These are phyloP conservation scores for Dolichopus griseipennis DNA, from an alignment of 2,888 invertebrate species.

Conservation along the genomic window DNA sequence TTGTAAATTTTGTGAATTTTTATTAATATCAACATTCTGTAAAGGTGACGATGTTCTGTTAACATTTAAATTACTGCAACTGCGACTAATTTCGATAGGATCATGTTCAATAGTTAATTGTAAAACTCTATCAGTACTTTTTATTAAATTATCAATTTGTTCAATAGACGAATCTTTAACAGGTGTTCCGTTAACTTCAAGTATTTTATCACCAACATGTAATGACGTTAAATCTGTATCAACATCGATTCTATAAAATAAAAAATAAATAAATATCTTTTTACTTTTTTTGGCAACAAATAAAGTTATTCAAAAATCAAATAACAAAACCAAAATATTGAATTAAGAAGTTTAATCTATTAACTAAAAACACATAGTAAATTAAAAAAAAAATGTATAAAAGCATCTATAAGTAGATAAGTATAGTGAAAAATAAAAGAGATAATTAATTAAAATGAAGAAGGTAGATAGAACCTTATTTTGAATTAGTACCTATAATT, in stretches of 20 bases:
- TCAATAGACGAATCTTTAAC: constrained; percentile 71
- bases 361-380: too few relatives aligned
- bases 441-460: too few relatives aligned
- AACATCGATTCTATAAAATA: constrained; percentile 60
- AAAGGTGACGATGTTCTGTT: constrained; percentile 34
- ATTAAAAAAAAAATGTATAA: too few relatives aligned
- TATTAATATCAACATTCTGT: constrained; percentile 28
- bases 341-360: too few relatives aligned
- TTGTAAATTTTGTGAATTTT: constrained; percentile 10
- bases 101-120: constrained; percentile 87
- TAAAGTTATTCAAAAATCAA: too few relatives aligned
- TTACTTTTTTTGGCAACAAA: too few relatives aligned
- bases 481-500: constrained; percentile 51
- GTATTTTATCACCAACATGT: constrained; percentile 84
- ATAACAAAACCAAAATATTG: too few relatives aligned
- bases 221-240: constrained; percentile 73
- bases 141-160: constrained; percentile 65
- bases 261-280: not conserved
- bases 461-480: not conserved
- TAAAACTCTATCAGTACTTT: constrained; percentile 61
- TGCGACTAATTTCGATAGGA: constrained; percentile 60
- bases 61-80: constrained; percentile 46
- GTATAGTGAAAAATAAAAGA: too few relatives aligned
- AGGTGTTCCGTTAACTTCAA: constrained; percentile 88
- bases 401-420: too few relatives aligned